Evolutionary conservation across 2,888 invertebrate genomes (phyloP), one percentile per base, ranked within the genome.

Genomic region (Camptogramma bilineatum): DNA sequence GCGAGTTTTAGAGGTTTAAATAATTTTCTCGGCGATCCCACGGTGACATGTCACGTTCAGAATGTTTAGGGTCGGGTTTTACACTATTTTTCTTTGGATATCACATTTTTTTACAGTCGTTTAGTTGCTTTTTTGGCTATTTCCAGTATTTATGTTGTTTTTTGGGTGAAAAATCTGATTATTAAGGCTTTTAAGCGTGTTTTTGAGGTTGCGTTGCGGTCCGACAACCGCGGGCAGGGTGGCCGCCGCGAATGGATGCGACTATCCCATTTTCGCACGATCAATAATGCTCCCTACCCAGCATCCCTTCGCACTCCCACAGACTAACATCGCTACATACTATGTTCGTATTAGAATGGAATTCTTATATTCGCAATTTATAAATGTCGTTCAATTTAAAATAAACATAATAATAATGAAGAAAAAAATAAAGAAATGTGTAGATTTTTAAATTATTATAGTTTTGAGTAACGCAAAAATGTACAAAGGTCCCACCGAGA

Each of bases 201-300:
- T 89, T 90, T 87, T 85, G 81, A 85, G 82, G 83, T 83, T 84
- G 81, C 82, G 82, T 85, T 83, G 84, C 85, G 85, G 83, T 79
- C 84, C 84, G 85, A 88, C 90, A 87, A 88, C 82, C 89, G 89
- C 91, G 87, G 87, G 83, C 90, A 83, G 86, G 86, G 85, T 87
- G 88, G 80, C 85, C 87, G 88, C 88, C 90, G 90, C 91, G 91
- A 91, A 86, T 90, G 90, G 82, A 84, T 86, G 87, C 87, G 86
- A 86, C 91, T 88, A 90, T 91, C 90, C 93, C 90, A 88, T 88
- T 91, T 89, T 87, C 87, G 83, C 90, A 79, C 91, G 93, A 93
- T 93, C 93, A 93, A 93, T 93, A 93, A 92, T 91, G 93, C 93
- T 93, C 91, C 91, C 90, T 88, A 84, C 88, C 90, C 93, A 93